A percentile compares a stretch with the other conserved stretches of the same genome.
These are phyloP conservation scores for Apodemus agrarius DNA, from an alignment of 2,797 vertebrate species.

Conservation along the genomic window DNA sequence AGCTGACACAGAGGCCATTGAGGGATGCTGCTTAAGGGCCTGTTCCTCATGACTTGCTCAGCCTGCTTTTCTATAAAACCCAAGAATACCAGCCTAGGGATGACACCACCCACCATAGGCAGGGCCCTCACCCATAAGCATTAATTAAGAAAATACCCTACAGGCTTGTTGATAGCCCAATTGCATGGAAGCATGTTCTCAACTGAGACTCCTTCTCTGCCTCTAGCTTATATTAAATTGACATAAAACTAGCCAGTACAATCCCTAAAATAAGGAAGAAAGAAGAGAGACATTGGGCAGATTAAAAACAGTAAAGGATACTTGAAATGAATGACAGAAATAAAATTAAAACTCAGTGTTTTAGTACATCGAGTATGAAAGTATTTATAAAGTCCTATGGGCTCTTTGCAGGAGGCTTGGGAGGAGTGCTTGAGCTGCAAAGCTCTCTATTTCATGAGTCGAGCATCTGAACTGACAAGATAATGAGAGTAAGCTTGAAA, in stretches of 20 bases:
- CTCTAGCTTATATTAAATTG: background rate
- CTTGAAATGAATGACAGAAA: conserved; percentile 16
- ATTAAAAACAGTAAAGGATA: background rate
- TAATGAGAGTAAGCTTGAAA: conserved; percentile 9
- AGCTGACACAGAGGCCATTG: background rate
- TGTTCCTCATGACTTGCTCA: background rate
- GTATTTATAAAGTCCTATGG: background rate
- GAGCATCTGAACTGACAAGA: background rate
- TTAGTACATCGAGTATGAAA: background rate
- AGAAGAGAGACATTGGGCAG: background rate
- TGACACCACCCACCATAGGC: too few species aligned
- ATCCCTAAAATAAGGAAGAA: background rate
- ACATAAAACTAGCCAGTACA: background rate
- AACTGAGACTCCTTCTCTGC: background rate
- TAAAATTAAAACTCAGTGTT: background rate
- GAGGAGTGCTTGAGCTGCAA: background rate
- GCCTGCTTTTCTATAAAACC: background rate
- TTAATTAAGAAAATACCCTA: background rate
- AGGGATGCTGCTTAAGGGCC: background rate
- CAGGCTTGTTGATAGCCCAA: background rate
- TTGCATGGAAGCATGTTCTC: background rate
- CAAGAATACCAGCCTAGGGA: background rate
- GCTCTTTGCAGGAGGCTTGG: background rate
- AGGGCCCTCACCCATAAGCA: background rate
- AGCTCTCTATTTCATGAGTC: background rate